Percentiles rank a stretch among this genome's conserved stretches.
phyloP scores from a whole-genome alignment of 2,888 invertebrate species.

The Agrenia bidenticulata region DNA sequence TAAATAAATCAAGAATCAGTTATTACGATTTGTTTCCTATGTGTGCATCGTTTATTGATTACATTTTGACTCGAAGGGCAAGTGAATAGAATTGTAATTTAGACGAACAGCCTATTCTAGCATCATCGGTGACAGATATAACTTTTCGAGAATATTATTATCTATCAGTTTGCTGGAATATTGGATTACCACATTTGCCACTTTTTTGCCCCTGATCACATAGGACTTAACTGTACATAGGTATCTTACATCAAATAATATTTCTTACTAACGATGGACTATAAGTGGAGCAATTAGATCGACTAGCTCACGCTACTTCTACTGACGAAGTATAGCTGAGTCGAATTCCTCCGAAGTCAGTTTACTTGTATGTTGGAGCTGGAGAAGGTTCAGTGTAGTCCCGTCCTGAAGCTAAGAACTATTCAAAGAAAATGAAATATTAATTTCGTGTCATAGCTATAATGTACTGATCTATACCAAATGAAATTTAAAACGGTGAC shows the following conservation, averaged over 20 bases:
- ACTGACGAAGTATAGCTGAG: too few species aligned
- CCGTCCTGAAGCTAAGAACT: constrained; percentile 41
- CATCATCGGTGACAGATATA: too few species aligned
- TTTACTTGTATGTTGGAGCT: constrained; percentile 44
- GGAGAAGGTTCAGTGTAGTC: constrained; percentile 43
- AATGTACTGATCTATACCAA: not conserved
- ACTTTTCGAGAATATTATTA: too few species aligned
- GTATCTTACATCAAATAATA: not conserved
- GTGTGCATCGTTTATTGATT: not conserved
- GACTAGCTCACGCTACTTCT: too few species aligned
- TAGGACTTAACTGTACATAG: too few species aligned
- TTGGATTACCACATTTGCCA: too few species aligned
- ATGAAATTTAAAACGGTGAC: not conserved
- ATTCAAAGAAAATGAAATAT: constrained; percentile 8
- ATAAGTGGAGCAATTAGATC: not conserved
- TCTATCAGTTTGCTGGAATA: too few species aligned
- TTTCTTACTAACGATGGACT: constrained; percentile 9
- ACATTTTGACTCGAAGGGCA: not conserved
- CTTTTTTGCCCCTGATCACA: too few species aligned
- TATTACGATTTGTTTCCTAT: not conserved
- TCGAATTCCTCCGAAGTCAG: too few species aligned
- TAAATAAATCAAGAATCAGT: too few species aligned
- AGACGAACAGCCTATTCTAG: not conserved
- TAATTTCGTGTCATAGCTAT: not conserved
- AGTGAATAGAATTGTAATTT: not conserved